Base-by-base conservation (phyloP, 2,888 invertebrate genomes). In the Heliconius erato region DNA sequence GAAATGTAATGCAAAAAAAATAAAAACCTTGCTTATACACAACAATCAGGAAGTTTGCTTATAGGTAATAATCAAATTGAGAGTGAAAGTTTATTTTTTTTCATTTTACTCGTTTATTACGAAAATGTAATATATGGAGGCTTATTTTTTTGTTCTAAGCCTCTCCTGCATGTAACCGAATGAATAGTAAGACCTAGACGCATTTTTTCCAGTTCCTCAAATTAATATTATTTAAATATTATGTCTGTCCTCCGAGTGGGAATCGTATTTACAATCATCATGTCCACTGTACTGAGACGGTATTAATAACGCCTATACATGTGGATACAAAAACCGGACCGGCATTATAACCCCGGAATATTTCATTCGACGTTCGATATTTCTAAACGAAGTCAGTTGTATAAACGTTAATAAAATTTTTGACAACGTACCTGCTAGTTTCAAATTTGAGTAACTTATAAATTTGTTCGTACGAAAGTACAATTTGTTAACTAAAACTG, bases 381-480 rank as follows among this genome's bases (percentile, higher is more conserved):
- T 74, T 74, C 74, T n/a, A 59, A 59, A 74, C 14, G 11, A 54
- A 54, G 23, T 49, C 32, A 9, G 7, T 40, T 71, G 12, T 71
- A 11, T 59, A 28, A 74, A 59, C 59, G 74, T 3, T 59, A 74
- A 74, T 28, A 35, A 74, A 32, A 35, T 32, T 74, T 74, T 59
- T 59, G 32, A 23, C 32, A 74, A 74, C 74, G 9, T 44, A 74
- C 54, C 28, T 23, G 49, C 49, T 54, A 74, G 32, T 32, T 74
- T 19, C 1, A 71, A 71, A 71, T 71, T 74, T 54, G 49, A 74
- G 28, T 54, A 12, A 54, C 23, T 59, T 54, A 23, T 12, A 16
- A 44, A 72, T 49, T 74, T 74, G 59, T 74, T 32, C 14, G 12
- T 54, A 32, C 32, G n/a, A 59, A 54, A 59, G 23, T 32, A 19